phyloP scores from a whole-genome alignment of 2,797 vertebrate genomes.

The Coranthus polyacanthus region DNA sequence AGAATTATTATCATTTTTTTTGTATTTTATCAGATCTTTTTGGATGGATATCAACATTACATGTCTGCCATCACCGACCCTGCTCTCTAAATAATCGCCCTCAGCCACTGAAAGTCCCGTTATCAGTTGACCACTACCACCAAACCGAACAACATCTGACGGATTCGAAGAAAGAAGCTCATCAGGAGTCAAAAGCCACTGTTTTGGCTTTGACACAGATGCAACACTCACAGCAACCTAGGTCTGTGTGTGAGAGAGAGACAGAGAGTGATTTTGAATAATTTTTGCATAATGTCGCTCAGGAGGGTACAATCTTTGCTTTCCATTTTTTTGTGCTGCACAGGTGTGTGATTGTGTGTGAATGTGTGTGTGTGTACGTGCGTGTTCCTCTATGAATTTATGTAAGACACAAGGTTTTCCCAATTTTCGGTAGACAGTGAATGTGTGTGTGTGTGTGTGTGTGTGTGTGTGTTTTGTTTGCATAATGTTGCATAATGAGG shows the following conservation, averaged over 20 bases:
- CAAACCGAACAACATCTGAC: conserved; percentile 1
- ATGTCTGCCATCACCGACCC: no score
- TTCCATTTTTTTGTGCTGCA: background rate
- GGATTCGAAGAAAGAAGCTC: conserved; percentile 39
- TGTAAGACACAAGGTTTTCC: conserved; percentile 27
- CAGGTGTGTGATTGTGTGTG: conserved; percentile 9
- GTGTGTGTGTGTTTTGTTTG: conserved; percentile 5
- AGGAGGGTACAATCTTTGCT: background rate
- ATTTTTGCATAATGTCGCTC: conserved; percentile 8
- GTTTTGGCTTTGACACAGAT: conserved; percentile 5
- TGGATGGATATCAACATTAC: no score
- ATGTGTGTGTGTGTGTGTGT: conserved; percentile 4
- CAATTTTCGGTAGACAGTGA: background rate
- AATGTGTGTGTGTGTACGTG: conserved; percentile 14
- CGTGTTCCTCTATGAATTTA: conserved; percentile 23
- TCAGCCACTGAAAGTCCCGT: no score
- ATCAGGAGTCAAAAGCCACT: conserved; percentile 14
- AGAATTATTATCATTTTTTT: no score
- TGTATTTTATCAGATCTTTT: no score
- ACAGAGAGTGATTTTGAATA: conserved; percentile 12
- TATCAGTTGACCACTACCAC: no score
- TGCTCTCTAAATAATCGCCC: no score
- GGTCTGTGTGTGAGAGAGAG: background rate
- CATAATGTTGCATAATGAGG: conserved; percentile 49
- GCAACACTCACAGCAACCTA: background rate